Conservation (phyloP, 2,113 vertebrate genomes). For the Centropristis striata region DNA sequence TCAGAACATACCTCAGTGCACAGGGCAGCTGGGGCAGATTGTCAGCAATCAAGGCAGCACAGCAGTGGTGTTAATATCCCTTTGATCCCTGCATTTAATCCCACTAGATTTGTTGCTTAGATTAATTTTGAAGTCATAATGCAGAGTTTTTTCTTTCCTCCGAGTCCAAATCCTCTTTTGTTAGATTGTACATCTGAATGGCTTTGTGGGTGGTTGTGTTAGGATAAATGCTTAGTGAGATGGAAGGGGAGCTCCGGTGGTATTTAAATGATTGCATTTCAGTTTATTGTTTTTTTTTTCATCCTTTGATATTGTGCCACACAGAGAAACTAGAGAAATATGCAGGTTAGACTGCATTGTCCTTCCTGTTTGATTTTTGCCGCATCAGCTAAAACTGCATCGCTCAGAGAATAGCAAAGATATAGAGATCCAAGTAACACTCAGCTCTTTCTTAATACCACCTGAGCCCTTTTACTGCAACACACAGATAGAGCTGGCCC, state of each 20-base stretch:
- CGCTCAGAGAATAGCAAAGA: slow-evolving; percentile 57
- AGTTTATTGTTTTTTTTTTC: slow-evolving; percentile 1
- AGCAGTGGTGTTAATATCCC: slow-evolving; percentile 78
- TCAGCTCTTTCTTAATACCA: slow-evolving; percentile 65
- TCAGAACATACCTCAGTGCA: slow-evolving; percentile 39
- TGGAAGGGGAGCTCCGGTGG: slow-evolving; percentile 25
- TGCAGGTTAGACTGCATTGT: slow-evolving; percentile 48
- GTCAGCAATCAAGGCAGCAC: slow-evolving; percentile 59
- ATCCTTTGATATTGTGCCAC: slow-evolving; percentile 54
- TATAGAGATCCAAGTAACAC: slow-evolving; percentile 66
- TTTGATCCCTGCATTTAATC: slow-evolving; percentile 82
- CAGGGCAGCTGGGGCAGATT: slow-evolving; percentile 70
- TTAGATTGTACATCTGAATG: slow-evolving; percentile 70
- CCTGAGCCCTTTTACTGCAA: slow-evolving; percentile 65
- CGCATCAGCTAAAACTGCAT: slow-evolving; percentile 64
- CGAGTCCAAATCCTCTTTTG: slow-evolving; percentile 79
- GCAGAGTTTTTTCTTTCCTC: slow-evolving; percentile 61
- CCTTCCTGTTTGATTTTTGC: slow-evolving; percentile 57
- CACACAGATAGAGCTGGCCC: slow-evolving; percentile 58
- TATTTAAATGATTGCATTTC: slow-evolving; percentile 69
- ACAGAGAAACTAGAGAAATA: slow-evolving; percentile 16
- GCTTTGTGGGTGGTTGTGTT: slow-evolving; percentile 65
- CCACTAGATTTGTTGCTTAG: slow-evolving; percentile 75
- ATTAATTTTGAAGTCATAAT: slow-evolving; percentile 83
- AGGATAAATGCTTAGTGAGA: slow-evolving; percentile 49